Conservation (phyloP, 1,140 invertebrate genomes). For the Drosophila aff. region DNA sequence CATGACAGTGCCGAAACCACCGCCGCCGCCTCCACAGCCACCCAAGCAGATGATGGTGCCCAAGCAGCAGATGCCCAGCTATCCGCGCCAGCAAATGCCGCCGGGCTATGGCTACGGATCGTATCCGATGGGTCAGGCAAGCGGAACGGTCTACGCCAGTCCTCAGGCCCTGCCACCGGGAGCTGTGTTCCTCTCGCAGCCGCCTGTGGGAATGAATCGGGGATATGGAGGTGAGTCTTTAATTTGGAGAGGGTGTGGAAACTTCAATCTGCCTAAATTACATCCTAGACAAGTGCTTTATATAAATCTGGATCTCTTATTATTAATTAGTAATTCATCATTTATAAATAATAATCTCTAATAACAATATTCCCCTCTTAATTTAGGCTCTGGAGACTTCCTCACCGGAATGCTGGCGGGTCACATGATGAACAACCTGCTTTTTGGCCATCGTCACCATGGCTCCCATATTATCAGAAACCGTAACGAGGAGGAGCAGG, state of each 20-base stretch:
- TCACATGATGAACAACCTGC: conserved; percentile 57
- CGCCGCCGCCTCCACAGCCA: conserved; percentile 48
- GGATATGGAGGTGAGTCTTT: conserved; percentile 48
- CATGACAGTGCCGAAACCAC: conserved; percentile 64
- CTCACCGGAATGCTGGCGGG: conserved; percentile 65
- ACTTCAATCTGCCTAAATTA: too few relatives aligned
- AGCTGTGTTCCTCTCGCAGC: conserved; percentile 69
- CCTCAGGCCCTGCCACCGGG: conserved; percentile 62
- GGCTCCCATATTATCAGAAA: conserved; percentile 45
- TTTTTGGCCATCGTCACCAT: conserved; percentile 60
- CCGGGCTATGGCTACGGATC: conserved; percentile 55
- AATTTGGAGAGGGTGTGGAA: neutral
- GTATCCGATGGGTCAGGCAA: conserved; percentile 13
- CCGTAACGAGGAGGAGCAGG: conserved; percentile 14
- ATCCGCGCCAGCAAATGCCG: conserved; percentile 69
- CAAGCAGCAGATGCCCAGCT: conserved; percentile 57
- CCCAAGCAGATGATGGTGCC: conserved; percentile 43
- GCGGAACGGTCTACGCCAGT: conserved; percentile 64
- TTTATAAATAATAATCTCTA: neutral
- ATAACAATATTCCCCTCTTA: neutral
- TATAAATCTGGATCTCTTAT: neutral
- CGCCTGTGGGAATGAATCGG: conserved; percentile 51
- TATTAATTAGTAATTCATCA: neutral
- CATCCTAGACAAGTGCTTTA: too few relatives aligned
- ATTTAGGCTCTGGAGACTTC: conserved; percentile 53